A percentile compares a stretch with the other conserved stretches of the same genome.
Conservation (phyloP, 2,113 vertebrate species). For the Plectropomus leopardus region DNA sequence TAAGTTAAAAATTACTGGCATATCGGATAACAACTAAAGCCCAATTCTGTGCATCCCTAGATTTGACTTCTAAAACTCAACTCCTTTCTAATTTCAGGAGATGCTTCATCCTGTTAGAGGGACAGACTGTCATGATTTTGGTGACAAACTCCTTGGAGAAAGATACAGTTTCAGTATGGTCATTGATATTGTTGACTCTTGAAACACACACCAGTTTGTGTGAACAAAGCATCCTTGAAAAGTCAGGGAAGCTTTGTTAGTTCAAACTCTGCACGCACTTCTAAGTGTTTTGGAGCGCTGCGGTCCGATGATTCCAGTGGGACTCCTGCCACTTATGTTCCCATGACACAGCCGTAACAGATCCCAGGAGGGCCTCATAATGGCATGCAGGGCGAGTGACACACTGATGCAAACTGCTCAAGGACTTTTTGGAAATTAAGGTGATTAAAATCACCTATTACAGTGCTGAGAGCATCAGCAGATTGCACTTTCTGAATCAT, state of each 20-base stretch:
- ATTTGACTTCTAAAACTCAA: constrained; percentile 12
- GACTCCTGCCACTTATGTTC: constrained; percentile 27
- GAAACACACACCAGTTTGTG: constrained; percentile 6
- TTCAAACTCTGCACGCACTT: constrained; percentile 12
- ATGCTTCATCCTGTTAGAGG: background rate
- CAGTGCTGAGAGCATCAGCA: constrained; percentile 47
- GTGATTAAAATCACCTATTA: constrained; percentile 68
- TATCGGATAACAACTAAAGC: no score
- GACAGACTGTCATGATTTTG: constrained; percentile 12
- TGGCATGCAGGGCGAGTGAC: constrained; percentile 13
- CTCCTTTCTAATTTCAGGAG: constrained; percentile 8
- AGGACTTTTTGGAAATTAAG: constrained; percentile 63
- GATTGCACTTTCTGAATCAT: constrained; percentile 66
- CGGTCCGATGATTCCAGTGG: background rate
- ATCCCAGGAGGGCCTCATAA: constrained; percentile 37
- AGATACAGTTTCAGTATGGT: background rate
- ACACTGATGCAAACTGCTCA: constrained; percentile 44
- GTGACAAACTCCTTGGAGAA: constrained; percentile 31
- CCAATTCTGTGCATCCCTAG: no score
- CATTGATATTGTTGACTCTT: background rate
- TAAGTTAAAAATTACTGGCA: no score
- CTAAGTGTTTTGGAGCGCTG: background rate
- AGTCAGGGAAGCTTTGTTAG: constrained; percentile 9
- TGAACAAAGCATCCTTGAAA: constrained; percentile 29
- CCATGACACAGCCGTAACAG: constrained; percentile 38